phyloP scores from a whole-genome alignment of 2,797 vertebrate genomes.

The Malurus splendens region DNA sequence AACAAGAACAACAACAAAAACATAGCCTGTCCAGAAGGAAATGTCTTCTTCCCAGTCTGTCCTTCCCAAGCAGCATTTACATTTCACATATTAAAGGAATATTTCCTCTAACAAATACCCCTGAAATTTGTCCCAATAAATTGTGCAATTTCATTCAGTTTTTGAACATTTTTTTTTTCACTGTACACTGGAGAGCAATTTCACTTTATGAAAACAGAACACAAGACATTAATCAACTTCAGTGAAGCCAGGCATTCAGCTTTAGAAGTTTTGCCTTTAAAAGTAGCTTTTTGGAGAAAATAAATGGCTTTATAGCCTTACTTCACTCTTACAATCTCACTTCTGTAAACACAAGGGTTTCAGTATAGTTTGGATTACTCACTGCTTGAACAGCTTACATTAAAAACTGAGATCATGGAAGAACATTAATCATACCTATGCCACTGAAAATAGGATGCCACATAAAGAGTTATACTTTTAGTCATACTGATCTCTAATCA shows the following conservation, averaged over 20 bases:
- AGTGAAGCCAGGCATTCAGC: neutral
- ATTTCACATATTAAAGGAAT: neutral
- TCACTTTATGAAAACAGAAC: neutral
- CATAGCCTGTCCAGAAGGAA: neutral
- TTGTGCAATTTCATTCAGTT: neutral
- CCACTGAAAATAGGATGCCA: neutral
- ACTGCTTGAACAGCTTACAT: neutral
- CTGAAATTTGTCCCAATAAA: neutral
- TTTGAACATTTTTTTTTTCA: neutral
- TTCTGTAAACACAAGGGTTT: neutral
- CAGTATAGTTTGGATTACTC: neutral
- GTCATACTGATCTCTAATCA: neutral
- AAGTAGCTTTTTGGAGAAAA: neutral
- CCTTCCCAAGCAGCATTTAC: neutral
- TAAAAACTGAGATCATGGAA: neutral
- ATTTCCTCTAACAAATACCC: neutral
- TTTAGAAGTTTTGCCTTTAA: neutral
- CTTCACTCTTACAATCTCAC: neutral
- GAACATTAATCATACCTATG: neutral
- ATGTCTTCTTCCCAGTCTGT: neutral
- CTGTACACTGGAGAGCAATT: neutral
- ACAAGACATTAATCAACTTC: neutral
- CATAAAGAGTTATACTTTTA: neutral
- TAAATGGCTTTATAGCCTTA: neutral
- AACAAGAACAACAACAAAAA: neutral